phyloP scores from a whole-genome alignment of 2,797 vertebrate species.

The Darevskia nairensis region DNA sequence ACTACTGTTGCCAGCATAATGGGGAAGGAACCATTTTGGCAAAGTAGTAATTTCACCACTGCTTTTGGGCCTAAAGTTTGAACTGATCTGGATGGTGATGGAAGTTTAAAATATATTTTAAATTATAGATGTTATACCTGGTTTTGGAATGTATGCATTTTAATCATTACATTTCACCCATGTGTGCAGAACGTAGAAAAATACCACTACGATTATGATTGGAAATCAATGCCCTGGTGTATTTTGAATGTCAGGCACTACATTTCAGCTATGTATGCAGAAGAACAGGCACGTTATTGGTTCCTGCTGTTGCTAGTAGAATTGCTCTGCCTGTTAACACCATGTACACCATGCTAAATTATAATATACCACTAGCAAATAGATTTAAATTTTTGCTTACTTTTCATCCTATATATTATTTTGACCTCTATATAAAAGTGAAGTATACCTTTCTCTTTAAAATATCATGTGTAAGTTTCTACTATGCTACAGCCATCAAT shows the following conservation, averaged over 20 bases:
- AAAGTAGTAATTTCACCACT: slow-evolving; percentile 31
- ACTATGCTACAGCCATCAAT: slow-evolving; percentile 43
- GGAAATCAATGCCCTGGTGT: slow-evolving; percentile 24
- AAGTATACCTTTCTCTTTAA: slow-evolving; percentile 34
- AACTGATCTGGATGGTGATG: slow-evolving; percentile 7
- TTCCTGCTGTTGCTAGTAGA: slow-evolving; percentile 12
- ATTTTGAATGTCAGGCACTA: slow-evolving; percentile 23
- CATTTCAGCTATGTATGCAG: slow-evolving; percentile 25
- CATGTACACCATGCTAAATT: slow-evolving; percentile 6
- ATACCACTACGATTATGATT: not conserved
- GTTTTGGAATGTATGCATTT: slow-evolving; percentile 17
- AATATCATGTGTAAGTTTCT: slow-evolving; percentile 32
- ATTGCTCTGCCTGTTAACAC: slow-evolving; percentile 12
- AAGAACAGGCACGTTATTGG: not conserved
- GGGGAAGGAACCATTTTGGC: slow-evolving; percentile 26
- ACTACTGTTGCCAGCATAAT: slow-evolving; percentile 34
- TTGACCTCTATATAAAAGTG: slow-evolving; percentile 24
- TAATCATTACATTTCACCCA: not conserved
- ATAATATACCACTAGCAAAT: slow-evolving; percentile 25
- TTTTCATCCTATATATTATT: slow-evolving; percentile 29
- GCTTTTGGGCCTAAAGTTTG: not conserved
- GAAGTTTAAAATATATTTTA: not conserved
- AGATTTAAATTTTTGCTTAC: not conserved
- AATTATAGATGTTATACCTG: slow-evolving; percentile 39
- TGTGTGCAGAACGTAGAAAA: not conserved